Percentiles rank a stretch among this genome's conserved stretches.
phyloP scores from a whole-genome alignment of 2,888 invertebrate species.

The Oscheius sp. region DNA sequence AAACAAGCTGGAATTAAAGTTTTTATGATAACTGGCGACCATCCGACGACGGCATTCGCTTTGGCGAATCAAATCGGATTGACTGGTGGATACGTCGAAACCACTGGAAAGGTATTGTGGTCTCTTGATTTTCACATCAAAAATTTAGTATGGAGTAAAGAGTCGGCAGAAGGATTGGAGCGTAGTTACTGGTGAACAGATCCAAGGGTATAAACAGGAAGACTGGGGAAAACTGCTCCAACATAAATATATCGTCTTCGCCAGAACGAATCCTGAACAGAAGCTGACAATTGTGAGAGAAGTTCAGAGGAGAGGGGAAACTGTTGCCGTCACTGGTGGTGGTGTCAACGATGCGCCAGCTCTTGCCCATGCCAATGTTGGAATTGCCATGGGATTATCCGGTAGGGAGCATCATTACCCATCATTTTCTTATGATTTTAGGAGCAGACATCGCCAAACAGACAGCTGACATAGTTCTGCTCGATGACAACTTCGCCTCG shows the following conservation, averaged over 20 bases:
- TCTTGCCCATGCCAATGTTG: slow-evolving; percentile 70
- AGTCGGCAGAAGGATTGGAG: slow-evolving; percentile 54
- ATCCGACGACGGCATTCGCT: slow-evolving; percentile 70
- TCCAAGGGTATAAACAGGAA: slow-evolving; percentile 53
- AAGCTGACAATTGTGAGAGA: slow-evolving; percentile 70
- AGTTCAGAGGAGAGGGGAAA: slow-evolving; percentile 70
- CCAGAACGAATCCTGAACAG: slow-evolving; percentile 71
- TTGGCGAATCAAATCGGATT: slow-evolving; percentile 70
- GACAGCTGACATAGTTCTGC: slow-evolving; percentile 67
- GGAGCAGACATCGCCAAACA: slow-evolving; percentile 68
- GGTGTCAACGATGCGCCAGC: slow-evolving; percentile 72
- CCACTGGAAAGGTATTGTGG: slow-evolving; percentile 13
- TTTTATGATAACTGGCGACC: slow-evolving; percentile 71
- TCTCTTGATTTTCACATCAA: not conserved
- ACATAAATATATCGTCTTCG: slow-evolving; percentile 71
- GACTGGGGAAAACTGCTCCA: slow-evolving; percentile 68
- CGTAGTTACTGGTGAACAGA: slow-evolving; percentile 65
- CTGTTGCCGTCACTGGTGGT: slow-evolving; percentile 70
- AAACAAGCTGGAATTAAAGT: slow-evolving; percentile 72
- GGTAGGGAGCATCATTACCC: slow-evolving; percentile 38
- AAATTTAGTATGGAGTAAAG: not conserved
- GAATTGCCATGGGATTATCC: slow-evolving; percentile 71
- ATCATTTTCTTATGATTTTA: slow-evolving; percentile 17
- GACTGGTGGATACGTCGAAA: slow-evolving; percentile 40
- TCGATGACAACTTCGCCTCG: slow-evolving; percentile 71